Evolutionary conservation across 2,888 invertebrate genomes (phyloP).

Genomic region (Endomychus coccineus): DNA sequence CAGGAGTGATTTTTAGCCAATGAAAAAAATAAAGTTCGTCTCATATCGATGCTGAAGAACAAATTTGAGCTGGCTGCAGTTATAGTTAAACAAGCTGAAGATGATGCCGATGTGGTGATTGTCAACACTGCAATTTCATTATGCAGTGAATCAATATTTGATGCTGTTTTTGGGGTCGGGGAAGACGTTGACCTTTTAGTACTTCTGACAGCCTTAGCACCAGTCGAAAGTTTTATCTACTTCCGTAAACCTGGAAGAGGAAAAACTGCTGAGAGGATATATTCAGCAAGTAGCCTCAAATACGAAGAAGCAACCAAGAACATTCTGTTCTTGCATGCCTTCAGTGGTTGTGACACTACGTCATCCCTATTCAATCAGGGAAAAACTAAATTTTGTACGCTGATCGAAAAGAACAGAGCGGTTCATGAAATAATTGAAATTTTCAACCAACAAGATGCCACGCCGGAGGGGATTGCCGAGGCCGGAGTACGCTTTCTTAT

Average conservation of each 20-base stretch:
- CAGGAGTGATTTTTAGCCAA: constrained; percentile 4
- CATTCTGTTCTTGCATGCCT: no score
- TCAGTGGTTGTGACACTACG: constrained; percentile 1
- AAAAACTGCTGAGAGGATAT: not conserved
- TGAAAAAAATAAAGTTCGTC: constrained; percentile 2
- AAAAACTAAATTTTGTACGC: not conserved
- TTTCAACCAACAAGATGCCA: not conserved
- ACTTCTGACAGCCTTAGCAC: not conserved
- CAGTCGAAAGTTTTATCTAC: not conserved
- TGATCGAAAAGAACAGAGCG: no score
- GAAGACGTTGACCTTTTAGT: constrained; percentile 1
- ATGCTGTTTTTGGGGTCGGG: no score
- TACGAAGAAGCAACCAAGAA: no score
- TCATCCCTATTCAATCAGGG: not conserved
- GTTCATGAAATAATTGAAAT: not conserved
- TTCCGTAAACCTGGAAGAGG: constrained; percentile 1
- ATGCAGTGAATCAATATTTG: not conserved
- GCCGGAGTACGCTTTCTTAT: not conserved
- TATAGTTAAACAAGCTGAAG: not conserved
- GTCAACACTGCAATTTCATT: constrained; percentile 8
- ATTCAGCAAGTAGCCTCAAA: constrained; percentile 8
- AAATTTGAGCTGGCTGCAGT: not conserved
- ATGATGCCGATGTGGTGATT: not conserved
- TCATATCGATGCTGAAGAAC: constrained; percentile 12
- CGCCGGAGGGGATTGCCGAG: not conserved